phyloP scores from a whole-genome alignment of 2,113 vertebrate genomes.

The Pelmatolapia mariae region DNA sequence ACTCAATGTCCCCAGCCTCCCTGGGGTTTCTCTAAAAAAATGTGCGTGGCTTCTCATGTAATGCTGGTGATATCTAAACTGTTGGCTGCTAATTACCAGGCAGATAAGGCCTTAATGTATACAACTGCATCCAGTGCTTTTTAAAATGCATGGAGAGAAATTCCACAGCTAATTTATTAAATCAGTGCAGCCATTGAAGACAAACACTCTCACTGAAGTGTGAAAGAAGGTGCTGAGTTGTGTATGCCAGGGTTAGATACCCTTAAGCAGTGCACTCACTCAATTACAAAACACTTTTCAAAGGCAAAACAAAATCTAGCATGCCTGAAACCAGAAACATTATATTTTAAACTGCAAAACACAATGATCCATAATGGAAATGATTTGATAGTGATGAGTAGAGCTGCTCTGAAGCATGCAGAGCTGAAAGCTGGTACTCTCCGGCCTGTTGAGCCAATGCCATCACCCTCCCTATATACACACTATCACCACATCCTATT shows the following conservation, averaged over 20 bases:
- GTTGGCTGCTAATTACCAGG: neutral
- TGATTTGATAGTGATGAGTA: neutral
- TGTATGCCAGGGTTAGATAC: neutral
- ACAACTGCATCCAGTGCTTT: neutral
- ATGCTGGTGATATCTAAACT: neutral
- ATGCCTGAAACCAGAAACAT: neutral
- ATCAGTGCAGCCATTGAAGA: neutral
- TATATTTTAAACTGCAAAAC: neutral
- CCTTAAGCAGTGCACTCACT: neutral
- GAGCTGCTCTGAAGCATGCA: neutral
- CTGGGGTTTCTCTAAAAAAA: neutral
- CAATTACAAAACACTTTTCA: neutral
- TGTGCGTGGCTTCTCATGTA: neutral
- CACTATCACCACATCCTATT: constrained; percentile 32
- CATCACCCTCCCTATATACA: neutral
- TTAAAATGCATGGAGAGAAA: neutral
- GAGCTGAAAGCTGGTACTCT: constrained; percentile 1
- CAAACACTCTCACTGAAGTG: neutral
- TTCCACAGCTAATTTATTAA: neutral
- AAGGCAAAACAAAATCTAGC: neutral
- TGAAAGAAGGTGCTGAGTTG: neutral
- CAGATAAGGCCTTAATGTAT: neutral
- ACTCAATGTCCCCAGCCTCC: neutral
- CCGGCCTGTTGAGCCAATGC: neutral
- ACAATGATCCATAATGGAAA: neutral